Evolutionary conservation across 2,113 vertebrate genomes (phyloP).

Genomic region (Andinoacara biseriatus): DNA sequence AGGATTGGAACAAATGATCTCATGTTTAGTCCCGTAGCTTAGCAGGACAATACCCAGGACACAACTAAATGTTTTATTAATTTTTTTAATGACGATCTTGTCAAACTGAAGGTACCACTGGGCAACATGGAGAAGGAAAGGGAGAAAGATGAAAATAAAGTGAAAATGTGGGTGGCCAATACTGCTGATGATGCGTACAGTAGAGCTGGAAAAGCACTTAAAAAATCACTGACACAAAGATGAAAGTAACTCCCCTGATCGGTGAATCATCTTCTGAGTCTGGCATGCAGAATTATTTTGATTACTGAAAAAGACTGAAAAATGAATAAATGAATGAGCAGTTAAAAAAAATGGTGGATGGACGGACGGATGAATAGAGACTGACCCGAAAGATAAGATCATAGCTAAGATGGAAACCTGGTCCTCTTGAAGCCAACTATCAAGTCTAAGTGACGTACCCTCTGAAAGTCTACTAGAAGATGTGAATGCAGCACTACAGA

Average conservation of each 20-base stretch:
- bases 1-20: slow-evolving; percentile 69
- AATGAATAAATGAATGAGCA: not conserved
- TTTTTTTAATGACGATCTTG: slow-evolving; percentile 61
- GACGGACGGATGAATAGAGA: no score
- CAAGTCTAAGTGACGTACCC: no score
- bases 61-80: slow-evolving; percentile 64
- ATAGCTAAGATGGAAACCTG: no score
- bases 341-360: no score
- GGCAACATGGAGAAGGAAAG: not conserved
- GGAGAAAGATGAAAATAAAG: slow-evolving; percentile 28
- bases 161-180: slow-evolving; percentile 52
- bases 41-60: slow-evolving; percentile 64
- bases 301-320: slow-evolving; percentile 15
- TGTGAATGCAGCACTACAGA: no score
- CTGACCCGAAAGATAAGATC: no score
- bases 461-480: no score
- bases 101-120: slow-evolving; percentile 26
- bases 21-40: slow-evolving; percentile 58
- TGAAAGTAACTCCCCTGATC: slow-evolving; percentile 32
- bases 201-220: slow-evolving; percentile 60
- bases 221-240: slow-evolving; percentile 13
- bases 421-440: no score
- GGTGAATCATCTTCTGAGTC: slow-evolving; percentile 4
- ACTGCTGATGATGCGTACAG: slow-evolving; percentile 39
- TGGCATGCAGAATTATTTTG: not conserved